These are phyloP conservation scores for Capra hircus DNA, from an alignment of 2,113 vertebrate genomes.

Conservation along the genomic window DNA sequence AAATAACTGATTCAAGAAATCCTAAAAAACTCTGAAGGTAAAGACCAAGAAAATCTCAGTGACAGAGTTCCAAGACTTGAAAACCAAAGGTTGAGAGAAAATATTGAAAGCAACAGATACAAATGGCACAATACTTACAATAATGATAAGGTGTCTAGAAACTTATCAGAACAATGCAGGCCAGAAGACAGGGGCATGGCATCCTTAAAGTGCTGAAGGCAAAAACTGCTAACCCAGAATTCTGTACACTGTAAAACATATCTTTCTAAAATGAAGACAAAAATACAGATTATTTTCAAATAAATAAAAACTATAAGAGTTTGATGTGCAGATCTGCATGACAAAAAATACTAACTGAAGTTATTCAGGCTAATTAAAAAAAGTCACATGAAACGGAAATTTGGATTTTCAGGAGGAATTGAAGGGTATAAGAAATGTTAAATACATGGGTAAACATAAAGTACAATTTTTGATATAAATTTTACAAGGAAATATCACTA, in stretches of 20 bases:
- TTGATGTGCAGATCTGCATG: not conserved
- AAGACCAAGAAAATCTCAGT: not conserved
- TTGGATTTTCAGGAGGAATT: not conserved
- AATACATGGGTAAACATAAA: not conserved
- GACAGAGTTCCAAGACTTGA: not conserved
- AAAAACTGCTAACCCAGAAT: not conserved
- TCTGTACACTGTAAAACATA: not conserved
- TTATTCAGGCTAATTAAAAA: not conserved
- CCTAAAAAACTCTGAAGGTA: not conserved
- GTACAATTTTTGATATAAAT: not conserved
- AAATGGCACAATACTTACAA: not conserved
- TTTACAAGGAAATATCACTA: not conserved
- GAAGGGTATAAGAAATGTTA: not conserved
- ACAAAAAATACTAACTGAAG: not conserved
- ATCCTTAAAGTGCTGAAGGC: not conserved
- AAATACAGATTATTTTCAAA: not conserved
- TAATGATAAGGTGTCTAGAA: not conserved
- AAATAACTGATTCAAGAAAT: not conserved
- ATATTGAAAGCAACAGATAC: not conserved
- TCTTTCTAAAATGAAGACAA: not conserved
- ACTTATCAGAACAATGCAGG: not conserved
- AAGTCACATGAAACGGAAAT: not conserved
- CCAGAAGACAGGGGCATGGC: not conserved
- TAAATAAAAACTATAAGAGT: not conserved
- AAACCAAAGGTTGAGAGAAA: not conserved